Base-by-base conservation (phyloP, 2,888 invertebrate species). In the Villa cingulata region DNA sequence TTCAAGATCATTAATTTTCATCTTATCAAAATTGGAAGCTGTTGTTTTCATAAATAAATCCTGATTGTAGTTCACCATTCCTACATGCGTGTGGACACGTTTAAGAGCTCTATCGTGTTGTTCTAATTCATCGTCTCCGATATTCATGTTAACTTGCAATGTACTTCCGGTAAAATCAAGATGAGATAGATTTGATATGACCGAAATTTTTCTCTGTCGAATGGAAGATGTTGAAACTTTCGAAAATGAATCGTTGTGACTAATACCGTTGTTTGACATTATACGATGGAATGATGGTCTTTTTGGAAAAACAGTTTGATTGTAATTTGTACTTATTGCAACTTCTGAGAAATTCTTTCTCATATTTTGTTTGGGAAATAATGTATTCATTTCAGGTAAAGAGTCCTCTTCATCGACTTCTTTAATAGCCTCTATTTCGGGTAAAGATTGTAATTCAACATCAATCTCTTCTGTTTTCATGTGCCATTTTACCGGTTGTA, bases 101-200 rank as follows among this genome's bases (percentile, higher is more conserved):
- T 62, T 61, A 27, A 70, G 53, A 29, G 63, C 64, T n/a, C 65
- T 64, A 54, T 69, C 68, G 41, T 67, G 63, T 40, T 58, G 58
- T 53, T 69, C 69, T 47, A 67, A 62, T 45, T 70, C 69, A 40
- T 64, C 65, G 53, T 70, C 70, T n/a, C 70, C 69, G 36, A 62
- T 63, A 65, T 78, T 78, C 53, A 82, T 70, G 63, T 81, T 81
- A 49, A 83, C 70, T 59, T 81, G 81, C 50, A 82, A 66, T 60
- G 80, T 81, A 56, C 83, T 83, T 52, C 83, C 83, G 34, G 80
- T 81, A 63, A 83, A 83, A 65, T 83, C 83, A 75, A 83, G 75
- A 55, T 80, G 76, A 1, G 83, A 83, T 54, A 81, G 76, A 60
- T 78, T 81, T 17, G 82, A 81, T 56, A 82, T 78, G 36, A 83